Evolutionary conservation across 1,140 invertebrate species (phyloP), one percentile per base, ranked within the genome.

Genomic region (Lamellibrachia luymesi): DNA sequence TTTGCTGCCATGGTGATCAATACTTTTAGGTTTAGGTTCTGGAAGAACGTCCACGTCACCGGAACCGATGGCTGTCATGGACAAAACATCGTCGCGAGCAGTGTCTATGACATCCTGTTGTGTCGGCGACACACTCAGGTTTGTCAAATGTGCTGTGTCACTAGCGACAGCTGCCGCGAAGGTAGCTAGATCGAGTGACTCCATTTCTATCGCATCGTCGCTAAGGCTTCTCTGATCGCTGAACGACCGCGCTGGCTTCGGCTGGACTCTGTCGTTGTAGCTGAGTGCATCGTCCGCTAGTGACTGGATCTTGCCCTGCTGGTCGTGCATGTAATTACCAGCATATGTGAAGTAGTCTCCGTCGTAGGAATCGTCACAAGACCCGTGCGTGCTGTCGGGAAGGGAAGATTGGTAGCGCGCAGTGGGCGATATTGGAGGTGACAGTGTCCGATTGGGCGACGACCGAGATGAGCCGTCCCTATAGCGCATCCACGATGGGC

Each of bases 171-270:
- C 95, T n/a, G 96, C 96, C 0, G 96, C 96, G 94, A 95, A 96
- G 2, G 95, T 95, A 50, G 96, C 96, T 52, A 96, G 93, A 92
- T 93, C 92, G 56, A 93, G 52, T 10, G 92, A 80, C 64, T 80
- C 64, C 64, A 80, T 80, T 80, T 80, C 64, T 80, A 80, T 80
- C 93, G 97, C 96, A 10, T 95, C 95, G 93, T 96, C 95, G 27
- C 96, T 97, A 4, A 97, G 97, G 93, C 97, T 97, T n/a, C 95
- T 95, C 22, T 96, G 95, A 94, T 97, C 97, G 92, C 93, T 97
- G 97, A 93, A 97, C 97, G 94, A 97, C 97, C n/a, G 96, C 96
- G 93, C 97, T 97, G 51, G 97, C 97, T 94, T 97, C 97, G 10
- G 97, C 97, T 94, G 97, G 97, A 25, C 96, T 96, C 7, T 96